Conservation (phyloP, 2,888 invertebrate genomes). For the Deladenus siricidicola region DNA sequence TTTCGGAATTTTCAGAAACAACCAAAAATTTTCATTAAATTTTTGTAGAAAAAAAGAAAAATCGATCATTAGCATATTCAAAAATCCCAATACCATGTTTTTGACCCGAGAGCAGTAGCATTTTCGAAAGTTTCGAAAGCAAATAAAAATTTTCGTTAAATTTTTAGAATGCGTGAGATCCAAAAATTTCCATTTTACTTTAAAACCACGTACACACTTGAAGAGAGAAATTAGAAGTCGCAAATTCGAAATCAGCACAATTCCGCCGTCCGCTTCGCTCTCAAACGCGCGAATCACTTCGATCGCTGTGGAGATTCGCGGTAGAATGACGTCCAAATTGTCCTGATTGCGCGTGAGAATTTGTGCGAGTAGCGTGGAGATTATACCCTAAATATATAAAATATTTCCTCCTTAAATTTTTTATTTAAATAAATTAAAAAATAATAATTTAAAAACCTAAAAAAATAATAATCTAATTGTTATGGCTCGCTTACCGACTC, state of each 20-base stretch:
- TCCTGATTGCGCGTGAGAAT: constrained; percentile 28
- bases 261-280: constrained; percentile 12
- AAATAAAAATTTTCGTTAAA: no score
- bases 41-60: no score
- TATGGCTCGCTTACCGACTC: constrained; percentile 4
- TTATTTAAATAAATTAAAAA: neutral
- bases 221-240: constrained; percentile 18
- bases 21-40: no score
- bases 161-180: no score
- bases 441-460: neutral
- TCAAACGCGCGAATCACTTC: constrained; percentile 12
- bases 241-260: constrained; percentile 17
- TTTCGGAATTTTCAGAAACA: no score
- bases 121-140: no score
- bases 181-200: neutral
- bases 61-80: no score
- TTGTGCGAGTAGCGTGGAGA: constrained; percentile 27
- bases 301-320: constrained; percentile 11
- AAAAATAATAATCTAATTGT: no score
- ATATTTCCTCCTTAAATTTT: neutral
- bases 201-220: constrained; percentile 17
- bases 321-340: constrained; percentile 19
- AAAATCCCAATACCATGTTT: no score
- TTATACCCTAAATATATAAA: constrained; percentile 14
- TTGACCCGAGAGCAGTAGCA: no score